These are phyloP conservation scores for Varanus salvator DNA, from an alignment of 2,113 vertebrate genomes.

Conservation along the genomic window DNA sequence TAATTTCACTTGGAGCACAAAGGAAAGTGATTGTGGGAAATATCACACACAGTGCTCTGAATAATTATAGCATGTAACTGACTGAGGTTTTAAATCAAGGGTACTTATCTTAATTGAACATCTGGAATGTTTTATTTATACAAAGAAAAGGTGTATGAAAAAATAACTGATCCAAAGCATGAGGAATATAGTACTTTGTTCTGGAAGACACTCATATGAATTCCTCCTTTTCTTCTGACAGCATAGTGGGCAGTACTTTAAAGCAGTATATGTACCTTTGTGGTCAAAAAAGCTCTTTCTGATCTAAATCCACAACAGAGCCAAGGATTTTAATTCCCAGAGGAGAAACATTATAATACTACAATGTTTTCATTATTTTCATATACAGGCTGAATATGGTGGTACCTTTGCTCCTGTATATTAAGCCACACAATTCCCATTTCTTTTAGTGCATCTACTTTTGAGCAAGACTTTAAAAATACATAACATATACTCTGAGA, in stretches of 20 bases:
- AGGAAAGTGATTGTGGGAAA: conserved; percentile 82
- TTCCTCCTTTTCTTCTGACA: conserved; percentile 9
- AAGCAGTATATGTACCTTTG: conserved; percentile 21
- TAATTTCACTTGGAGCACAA: conserved; percentile 76
- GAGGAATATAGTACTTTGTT: conserved; percentile 16
- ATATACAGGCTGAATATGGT: not conserved
- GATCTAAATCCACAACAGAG: not conserved
- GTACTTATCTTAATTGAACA: conserved; percentile 87
- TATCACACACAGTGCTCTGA: conserved; percentile 73
- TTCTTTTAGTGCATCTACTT: not conserved
- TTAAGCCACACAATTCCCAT: not conserved
- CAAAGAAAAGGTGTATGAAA: conserved; percentile 77
- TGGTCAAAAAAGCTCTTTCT: not conserved
- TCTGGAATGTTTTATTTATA: conserved; percentile 86
- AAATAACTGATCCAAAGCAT: conserved; percentile 54
- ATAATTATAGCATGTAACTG: conserved; percentile 79
- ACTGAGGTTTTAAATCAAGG: conserved; percentile 84
- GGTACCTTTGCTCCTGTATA: not conserved
- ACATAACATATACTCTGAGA: not conserved
- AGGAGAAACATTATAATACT: not conserved
- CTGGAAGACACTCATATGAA: conserved; percentile 24
- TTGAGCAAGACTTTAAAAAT: not conserved
- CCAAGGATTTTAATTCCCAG: not conserved
- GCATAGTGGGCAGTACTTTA: not conserved
- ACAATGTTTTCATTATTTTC: not conserved